phyloP scores from a whole-genome alignment of 2,888 invertebrate genomes.

The Elegia similella region DNA sequence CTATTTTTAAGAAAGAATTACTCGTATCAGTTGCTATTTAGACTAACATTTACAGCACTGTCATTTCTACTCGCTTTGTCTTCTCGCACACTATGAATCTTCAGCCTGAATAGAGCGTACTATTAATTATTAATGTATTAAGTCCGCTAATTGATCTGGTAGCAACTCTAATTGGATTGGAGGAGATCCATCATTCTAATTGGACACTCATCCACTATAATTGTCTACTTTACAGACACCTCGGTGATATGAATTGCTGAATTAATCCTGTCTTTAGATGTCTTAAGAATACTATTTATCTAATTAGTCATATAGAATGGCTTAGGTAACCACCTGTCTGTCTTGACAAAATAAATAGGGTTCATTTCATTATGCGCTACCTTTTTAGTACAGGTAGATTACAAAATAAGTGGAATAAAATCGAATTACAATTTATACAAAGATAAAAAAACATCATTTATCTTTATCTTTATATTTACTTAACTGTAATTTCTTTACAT shows the following conservation, averaged over 20 bases:
- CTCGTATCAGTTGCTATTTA: no score
- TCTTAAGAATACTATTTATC: neutral
- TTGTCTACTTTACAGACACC: neutral
- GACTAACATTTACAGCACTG: no score
- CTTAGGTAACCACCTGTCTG: no score
- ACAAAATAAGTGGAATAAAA: no score
- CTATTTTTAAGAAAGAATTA: no score
- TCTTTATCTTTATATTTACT: no score
- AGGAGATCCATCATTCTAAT: constrained; percentile 43
- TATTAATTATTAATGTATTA: constrained; percentile 7
- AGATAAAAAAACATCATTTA: no score
- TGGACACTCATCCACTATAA: constrained; percentile 40
- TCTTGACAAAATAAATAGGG: no score
- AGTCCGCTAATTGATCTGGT: constrained; percentile 30
- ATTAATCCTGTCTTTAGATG: neutral
- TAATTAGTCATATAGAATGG: neutral
- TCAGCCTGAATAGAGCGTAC: neutral
- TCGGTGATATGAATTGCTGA: neutral
- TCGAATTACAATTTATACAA: no score
- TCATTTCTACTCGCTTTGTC: neutral
- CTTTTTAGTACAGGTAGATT: no score
- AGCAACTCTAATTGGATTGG: constrained; percentile 42
- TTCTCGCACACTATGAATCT: neutral
- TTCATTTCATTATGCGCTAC: no score
- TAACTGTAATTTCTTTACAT: no score